phyloP scores from a whole-genome alignment of 2,797 vertebrate species.

The Falco rusticolus region DNA sequence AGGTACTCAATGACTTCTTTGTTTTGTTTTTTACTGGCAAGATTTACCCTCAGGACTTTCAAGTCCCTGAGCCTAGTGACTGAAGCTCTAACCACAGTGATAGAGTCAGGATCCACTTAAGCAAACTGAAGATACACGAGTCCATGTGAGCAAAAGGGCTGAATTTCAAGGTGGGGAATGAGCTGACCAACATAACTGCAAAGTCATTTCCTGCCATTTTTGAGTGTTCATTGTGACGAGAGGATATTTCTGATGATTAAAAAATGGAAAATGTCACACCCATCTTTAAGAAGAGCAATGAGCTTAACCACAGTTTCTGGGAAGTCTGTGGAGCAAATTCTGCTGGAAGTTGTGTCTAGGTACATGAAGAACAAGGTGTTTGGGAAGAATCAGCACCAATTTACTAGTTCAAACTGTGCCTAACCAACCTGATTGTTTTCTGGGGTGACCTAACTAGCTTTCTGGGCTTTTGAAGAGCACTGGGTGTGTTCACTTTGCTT shows the following conservation, averaged over 20 bases:
- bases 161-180: background rate
- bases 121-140: background rate
- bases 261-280: background rate
- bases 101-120: background rate
- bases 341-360: background rate
- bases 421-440: background rate
- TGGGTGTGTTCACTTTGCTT: background rate
- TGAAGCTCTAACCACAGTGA: background rate
- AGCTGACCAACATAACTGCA: background rate
- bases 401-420: background rate
- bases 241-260: background rate
- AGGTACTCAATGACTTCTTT: background rate
- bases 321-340: background rate
- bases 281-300: background rate
- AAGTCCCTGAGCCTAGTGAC: background rate
- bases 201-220: background rate
- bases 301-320: background rate
- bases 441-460: background rate
- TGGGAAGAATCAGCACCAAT: background rate
- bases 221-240: background rate
- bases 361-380: background rate
- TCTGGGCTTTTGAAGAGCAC: background rate
- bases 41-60: background rate
- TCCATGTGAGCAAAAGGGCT: background rate
- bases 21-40: background rate